phyloP scores from a whole-genome alignment of 2,797 vertebrate species.

The Todus mexicanus region DNA sequence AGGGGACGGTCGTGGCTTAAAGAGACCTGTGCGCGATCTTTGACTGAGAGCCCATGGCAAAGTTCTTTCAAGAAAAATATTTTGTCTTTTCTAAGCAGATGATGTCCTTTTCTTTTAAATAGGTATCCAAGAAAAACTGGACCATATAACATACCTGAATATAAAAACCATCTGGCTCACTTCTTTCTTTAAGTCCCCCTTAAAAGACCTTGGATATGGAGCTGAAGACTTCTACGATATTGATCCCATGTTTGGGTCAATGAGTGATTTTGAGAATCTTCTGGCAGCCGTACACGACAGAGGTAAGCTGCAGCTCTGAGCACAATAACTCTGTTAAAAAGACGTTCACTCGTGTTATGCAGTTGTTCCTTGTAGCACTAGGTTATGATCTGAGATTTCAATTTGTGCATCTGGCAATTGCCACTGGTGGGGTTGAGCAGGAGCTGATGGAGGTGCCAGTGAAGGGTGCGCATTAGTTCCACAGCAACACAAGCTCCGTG shows the following conservation, averaged over 20 bases:
- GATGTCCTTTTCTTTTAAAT: not conserved
- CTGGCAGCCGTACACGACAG: conserved; percentile 85
- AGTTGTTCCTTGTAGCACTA: not conserved
- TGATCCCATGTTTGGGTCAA: conserved; percentile 92
- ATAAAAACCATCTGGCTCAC: conserved; percentile 92
- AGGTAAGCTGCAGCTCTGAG: conserved; percentile 72
- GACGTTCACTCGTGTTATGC: rapidly evolving
- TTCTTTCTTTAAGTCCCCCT: conserved; percentile 90
- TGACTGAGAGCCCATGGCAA: not conserved
- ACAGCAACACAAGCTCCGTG: rapidly evolving
- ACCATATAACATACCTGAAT: conserved; percentile 85
- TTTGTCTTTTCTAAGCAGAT: not conserved
- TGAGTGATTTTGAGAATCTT: conserved; percentile 91
- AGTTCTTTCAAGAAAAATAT: not conserved
- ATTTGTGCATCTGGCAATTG: not conserved
- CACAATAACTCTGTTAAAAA: not conserved
- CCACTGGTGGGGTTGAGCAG: not conserved
- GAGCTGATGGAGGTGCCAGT: not conserved
- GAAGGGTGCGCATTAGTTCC: not conserved
- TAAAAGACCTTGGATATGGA: conserved; percentile 89
- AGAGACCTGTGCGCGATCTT: not conserved
- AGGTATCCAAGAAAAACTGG: conserved; percentile 90
- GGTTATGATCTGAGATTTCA: not conserved
- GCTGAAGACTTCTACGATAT: conserved; percentile 89
- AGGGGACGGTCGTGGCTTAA: no score